These are phyloP conservation scores for Sanderia malayensis DNA, from an alignment of 30 jellyfish, hydroid and myxozoan species.

Conservation along the genomic window DNA sequence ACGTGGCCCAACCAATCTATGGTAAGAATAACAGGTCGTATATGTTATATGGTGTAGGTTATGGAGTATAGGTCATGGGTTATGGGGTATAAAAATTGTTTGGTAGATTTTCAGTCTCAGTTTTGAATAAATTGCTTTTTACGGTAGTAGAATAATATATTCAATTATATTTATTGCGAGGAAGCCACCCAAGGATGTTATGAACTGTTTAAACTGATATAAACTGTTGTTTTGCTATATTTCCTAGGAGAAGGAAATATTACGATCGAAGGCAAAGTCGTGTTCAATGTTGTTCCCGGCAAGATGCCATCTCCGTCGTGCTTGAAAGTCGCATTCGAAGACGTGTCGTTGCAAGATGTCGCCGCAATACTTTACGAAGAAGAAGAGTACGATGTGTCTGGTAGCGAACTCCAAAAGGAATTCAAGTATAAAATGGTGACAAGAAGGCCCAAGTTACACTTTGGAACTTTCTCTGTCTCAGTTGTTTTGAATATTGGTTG, in stretches of 20 bases:
- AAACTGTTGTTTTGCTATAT: no score
- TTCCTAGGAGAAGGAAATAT: slow-evolving; percentile 41
- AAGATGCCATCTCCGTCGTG: slow-evolving; percentile 60
- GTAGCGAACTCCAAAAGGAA: slow-evolving; percentile 2
- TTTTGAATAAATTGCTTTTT: no score
- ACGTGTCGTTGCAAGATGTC: slow-evolving; percentile 57
- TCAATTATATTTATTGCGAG: no score
- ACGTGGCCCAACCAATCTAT: not conserved
- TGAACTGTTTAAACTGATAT: no score
- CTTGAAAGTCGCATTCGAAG: slow-evolving; percentile 39
- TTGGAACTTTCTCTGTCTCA: slow-evolving; percentile 15
- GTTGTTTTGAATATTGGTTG: slow-evolving; percentile 73
- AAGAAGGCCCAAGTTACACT: slow-evolving; percentile 25
- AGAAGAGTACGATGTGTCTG: slow-evolving; percentile 34
- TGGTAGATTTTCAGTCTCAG: no score
- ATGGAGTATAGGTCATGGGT: no score
- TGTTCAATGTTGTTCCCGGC: slow-evolving; percentile 45
- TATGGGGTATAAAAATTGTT: no score
- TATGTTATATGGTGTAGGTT: no score
- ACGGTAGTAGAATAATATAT: no score
- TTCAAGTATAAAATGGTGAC: slow-evolving; percentile 27
- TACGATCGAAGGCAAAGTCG: slow-evolving; percentile 47
- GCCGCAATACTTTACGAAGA: slow-evolving; percentile 21
- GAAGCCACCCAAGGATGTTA: no score
- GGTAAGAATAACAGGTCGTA: no score